Evolutionary conservation across 2,888 invertebrate genomes (phyloP).

Genomic region (Mesoligia furuncula): DNA sequence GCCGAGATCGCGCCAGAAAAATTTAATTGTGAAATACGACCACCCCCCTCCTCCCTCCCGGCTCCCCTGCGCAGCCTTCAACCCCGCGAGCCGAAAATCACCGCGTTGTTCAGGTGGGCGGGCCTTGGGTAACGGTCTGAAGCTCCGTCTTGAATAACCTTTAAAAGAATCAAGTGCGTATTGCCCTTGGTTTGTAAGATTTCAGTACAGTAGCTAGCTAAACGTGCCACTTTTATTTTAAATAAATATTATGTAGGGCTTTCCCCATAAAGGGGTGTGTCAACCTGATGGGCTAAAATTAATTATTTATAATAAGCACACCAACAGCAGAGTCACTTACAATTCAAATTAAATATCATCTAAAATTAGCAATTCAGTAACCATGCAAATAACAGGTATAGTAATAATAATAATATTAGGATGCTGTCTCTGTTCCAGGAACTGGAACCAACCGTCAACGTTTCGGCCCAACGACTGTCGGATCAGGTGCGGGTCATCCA

Average conservation of each 20-base stretch:
- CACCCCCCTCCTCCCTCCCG: constrained; percentile 63
- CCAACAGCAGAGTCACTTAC: too few species aligned
- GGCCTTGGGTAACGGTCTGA: constrained; percentile 32
- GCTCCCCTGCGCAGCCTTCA: constrained; percentile 51
- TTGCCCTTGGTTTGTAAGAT: background rate
- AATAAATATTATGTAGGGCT: background rate
- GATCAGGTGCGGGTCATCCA: too few species aligned
- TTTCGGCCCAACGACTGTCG: too few species aligned
- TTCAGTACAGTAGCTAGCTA: background rate
- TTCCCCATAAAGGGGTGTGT: background rate
- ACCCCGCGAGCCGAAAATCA: constrained; percentile 61
- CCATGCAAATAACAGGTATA: too few species aligned
- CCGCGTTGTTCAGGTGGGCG: constrained; percentile 69
- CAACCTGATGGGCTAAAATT: background rate
- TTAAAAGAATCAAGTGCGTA: constrained; percentile 31
- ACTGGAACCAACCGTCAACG: too few species aligned
- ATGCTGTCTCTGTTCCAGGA: too few species aligned
- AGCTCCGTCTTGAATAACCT: constrained; percentile 33
- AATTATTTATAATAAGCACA: too few species aligned
- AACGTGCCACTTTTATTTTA: background rate
- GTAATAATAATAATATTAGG: too few species aligned
- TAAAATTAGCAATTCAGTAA: too few species aligned
- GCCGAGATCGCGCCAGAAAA: constrained; percentile 87
- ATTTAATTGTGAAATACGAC: constrained; percentile 89
- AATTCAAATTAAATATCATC: too few species aligned